Evolutionary conservation across 2,797 vertebrate genomes (phyloP), one percentile per base, ranked within the genome.

Genomic region (Myotis pilosus): DNA sequence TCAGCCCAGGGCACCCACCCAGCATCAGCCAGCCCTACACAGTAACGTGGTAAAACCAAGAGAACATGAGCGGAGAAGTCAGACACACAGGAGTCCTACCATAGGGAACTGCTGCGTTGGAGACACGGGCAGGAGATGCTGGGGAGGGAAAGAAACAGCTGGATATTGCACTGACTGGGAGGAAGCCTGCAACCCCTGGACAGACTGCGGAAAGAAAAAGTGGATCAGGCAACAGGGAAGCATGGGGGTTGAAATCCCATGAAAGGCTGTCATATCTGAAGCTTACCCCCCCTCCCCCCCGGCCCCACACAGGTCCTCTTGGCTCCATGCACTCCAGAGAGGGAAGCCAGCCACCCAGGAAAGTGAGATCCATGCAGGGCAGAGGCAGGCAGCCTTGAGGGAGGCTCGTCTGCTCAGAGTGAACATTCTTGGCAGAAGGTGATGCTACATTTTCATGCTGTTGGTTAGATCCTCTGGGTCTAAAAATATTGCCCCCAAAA

Each of bases 81-180:
- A 44, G 0, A n/a, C 7, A 13, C 57, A 28, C 2, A 7, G 3
- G 19, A 91, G 96, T 99, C 99, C 55, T 99, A 99, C 99, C 98
- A 98, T 97, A 64, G 99, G 97, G 98, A 99, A 99, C 95, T 99
- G 98, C 96, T 99, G 99, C 36, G 99, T 98, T 92, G 99, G 98
- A 94, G 99, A 98, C 96, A 99, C 97, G 41, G 99, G 98, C 97
- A 99, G 97, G 97, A 99, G 99, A 97, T 99, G 99, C 96, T 99
- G 99, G 96, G 99, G 97, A 96, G 99, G 97, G 97, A 99, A 99
- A 47, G 99, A 98, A 96, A 99, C 98, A n/a, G 99, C 97, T 81
- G 99, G 98, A 98, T 99, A 99, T 94, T 99, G 99, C 97, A 99
- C 97, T 91, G 99, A 98, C 98, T 99, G 98, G 94, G 98, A 98